phyloP scores from a whole-genome alignment of 2,797 vertebrate genomes.

The Sebastes miniatus region DNA sequence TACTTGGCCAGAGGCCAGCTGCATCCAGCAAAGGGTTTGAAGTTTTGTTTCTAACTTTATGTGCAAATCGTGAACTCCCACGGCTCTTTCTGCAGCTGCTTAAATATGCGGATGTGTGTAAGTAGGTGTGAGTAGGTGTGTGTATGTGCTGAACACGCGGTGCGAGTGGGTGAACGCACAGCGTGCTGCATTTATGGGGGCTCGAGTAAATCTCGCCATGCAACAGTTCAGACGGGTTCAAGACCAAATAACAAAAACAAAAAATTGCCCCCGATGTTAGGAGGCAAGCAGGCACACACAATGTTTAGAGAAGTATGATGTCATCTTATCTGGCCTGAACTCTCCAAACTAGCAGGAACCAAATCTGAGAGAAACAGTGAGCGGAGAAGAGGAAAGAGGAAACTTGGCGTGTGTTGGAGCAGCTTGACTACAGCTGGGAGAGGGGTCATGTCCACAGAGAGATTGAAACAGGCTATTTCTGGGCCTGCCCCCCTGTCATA shows the following conservation, averaged over 20 bases:
- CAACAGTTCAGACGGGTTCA: slow-evolving; percentile 25
- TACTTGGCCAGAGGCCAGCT: slow-evolving; percentile 38
- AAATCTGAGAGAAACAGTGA: slow-evolving; percentile 56
- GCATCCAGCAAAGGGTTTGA: slow-evolving; percentile 41
- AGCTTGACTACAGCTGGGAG: slow-evolving; percentile 76
- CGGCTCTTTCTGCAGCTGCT: slow-evolving; percentile 54
- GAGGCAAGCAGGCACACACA: slow-evolving; percentile 29
- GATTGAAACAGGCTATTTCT: slow-evolving; percentile 80
- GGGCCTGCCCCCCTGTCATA: slow-evolving; percentile 67
- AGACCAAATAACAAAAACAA: slow-evolving; percentile 19
- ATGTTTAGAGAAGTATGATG: slow-evolving; percentile 50
- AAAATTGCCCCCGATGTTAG: not conserved
- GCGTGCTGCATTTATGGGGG: slow-evolving; percentile 25
- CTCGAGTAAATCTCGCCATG: slow-evolving; percentile 24
- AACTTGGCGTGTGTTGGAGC: slow-evolving; percentile 69
- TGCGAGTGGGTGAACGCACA: slow-evolving; percentile 44
- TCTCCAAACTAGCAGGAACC: slow-evolving; percentile 52
- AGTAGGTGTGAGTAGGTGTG: slow-evolving; percentile 56
- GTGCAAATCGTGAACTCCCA: slow-evolving; percentile 58
- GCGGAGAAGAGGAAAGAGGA: slow-evolving; percentile 59
- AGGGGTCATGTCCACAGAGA: slow-evolving; percentile 78
- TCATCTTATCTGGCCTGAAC: slow-evolving; percentile 58
- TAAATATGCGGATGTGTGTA: slow-evolving; percentile 61
- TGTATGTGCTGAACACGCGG: slow-evolving; percentile 32
- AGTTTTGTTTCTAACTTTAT: slow-evolving; percentile 60